Percentiles rank a stretch among this genome's conserved stretches.
Evolutionary conservation across 2,797 vertebrate species (phyloP).

Genomic region (Lutjanus campechanus): DNA sequence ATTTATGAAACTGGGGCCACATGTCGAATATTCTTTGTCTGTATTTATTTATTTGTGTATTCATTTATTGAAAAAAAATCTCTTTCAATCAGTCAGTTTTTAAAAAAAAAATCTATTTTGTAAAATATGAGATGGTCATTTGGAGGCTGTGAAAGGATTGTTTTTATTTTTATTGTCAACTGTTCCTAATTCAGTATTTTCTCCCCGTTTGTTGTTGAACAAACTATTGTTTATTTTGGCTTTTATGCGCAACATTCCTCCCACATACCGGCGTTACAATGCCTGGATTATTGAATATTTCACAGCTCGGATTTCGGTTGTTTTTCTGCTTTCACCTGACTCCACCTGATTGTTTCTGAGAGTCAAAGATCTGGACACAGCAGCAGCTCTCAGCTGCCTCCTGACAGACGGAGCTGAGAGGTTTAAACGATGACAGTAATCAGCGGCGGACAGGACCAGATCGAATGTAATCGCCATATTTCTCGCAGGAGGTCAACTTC

Average conservation of each 20-base stretch:
- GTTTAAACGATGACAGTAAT: conserved; percentile 91
- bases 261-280: background rate
- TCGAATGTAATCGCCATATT: conserved; percentile 90
- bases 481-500: conserved; percentile 88
- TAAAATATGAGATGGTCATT: background rate
- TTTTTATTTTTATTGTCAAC: too few relatives aligned
- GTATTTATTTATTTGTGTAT: too few relatives aligned
- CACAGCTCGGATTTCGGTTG: background rate
- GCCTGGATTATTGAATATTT: background rate
- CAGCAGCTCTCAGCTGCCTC: conserved; percentile 9
- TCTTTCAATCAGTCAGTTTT: background rate
- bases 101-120: background rate
- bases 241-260: background rate
- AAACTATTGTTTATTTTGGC: background rate
- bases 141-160: background rate
- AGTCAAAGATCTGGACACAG: conserved; percentile 18
- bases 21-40: too few relatives aligned
- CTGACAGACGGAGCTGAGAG: conserved; percentile 81
- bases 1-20: background rate
- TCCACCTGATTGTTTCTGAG: background rate
- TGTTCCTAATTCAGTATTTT: background rate
- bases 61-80: too few relatives aligned
- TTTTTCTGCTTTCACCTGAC: background rate
- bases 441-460: conserved; percentile 76
- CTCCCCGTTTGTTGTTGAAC: background rate